phyloP scores from a whole-genome alignment of 2,888 invertebrate species.

The Anoncus sp. region DNA sequence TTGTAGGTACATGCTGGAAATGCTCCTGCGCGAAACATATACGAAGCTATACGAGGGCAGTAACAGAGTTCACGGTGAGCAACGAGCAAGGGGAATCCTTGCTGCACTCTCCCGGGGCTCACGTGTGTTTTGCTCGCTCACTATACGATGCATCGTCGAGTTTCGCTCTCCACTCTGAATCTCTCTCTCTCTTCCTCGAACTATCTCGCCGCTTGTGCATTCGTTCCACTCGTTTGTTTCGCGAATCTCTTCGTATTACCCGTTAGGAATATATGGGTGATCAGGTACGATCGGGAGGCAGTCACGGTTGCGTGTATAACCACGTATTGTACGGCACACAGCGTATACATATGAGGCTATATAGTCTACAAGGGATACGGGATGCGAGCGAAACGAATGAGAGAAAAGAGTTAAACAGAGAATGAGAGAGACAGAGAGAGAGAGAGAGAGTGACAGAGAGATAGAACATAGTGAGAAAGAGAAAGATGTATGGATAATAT shows the following conservation, averaged over 20 bases:
- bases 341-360: conserved; percentile 46
- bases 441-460: conserved; percentile 13
- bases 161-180: too few relatives aligned
- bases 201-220: conserved; percentile 39
- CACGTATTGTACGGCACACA: conserved; percentile 67
- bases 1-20: conserved; percentile 54
- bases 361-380: conserved; percentile 33
- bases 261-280: conserved; percentile 71
- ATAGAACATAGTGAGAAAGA: too few relatives aligned
- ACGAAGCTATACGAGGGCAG: conserved; percentile 44
- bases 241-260: conserved; percentile 60
- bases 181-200: conserved; percentile 15
- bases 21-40: conserved; percentile 60
- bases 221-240: conserved; percentile 37
- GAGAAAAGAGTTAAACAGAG: conserved; percentile 1
- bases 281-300: conserved; percentile 64
- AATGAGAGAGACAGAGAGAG: conserved; percentile 54
- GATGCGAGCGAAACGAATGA: conserved; percentile 34
- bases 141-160: conserved; percentile 30
- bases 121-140: conserved; percentile 43
- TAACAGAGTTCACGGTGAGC: conserved; percentile 53
- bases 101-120: conserved; percentile 23
- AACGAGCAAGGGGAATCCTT: conserved; percentile 44
- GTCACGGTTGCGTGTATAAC: conserved; percentile 72
- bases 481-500: conserved; percentile 36